Percentiles rank a stretch among this genome's conserved stretches.
Evolutionary conservation across 53 echinoderm and acorn worm genomes (phyloP).

Genomic region (Zoroaster sp.): DNA sequence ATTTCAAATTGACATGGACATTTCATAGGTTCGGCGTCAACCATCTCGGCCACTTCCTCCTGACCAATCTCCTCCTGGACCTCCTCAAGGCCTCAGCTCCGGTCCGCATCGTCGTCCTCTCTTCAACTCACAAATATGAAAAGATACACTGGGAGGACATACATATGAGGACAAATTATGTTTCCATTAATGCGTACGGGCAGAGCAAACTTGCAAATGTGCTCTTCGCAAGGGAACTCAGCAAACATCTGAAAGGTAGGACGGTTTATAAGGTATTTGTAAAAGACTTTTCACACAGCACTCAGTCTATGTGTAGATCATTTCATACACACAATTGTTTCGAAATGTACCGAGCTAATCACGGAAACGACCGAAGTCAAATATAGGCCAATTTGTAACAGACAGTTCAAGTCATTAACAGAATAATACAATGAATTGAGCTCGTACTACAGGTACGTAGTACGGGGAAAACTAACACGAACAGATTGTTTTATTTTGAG

Average conservation of each 20-base stretch:
- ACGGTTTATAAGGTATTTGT: not conserved
- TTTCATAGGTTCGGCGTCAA: slow-evolving; percentile 81
- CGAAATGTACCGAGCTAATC: too few species aligned
- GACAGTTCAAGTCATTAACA: too few species aligned
- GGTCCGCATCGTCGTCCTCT: slow-evolving; percentile 28
- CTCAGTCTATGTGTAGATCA: too few species aligned
- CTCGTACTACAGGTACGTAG: too few species aligned
- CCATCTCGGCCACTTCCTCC: slow-evolving; percentile 80
- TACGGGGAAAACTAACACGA: too few species aligned
- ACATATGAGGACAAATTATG: slow-evolving; percentile 27
- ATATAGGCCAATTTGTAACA: too few species aligned
- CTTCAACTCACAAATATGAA: not conserved
- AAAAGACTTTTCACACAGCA: too few species aligned
- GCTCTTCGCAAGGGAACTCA: slow-evolving; percentile 66
- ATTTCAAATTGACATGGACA: too few species aligned
- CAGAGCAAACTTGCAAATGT: slow-evolving; percentile 83
- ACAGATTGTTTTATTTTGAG: too few species aligned
- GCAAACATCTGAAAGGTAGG: slow-evolving; percentile 71
- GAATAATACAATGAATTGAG: too few species aligned
- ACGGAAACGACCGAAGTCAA: too few species aligned
- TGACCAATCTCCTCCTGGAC: slow-evolving; percentile 54
- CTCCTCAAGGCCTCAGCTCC: slow-evolving; percentile 77
- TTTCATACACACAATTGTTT: too few species aligned
- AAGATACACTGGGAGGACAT: slow-evolving; percentile 64
- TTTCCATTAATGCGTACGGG: slow-evolving; percentile 23